Evolutionary conservation across 2,797 vertebrate genomes (phyloP).

Genomic region (Okamejei kenojei): DNA sequence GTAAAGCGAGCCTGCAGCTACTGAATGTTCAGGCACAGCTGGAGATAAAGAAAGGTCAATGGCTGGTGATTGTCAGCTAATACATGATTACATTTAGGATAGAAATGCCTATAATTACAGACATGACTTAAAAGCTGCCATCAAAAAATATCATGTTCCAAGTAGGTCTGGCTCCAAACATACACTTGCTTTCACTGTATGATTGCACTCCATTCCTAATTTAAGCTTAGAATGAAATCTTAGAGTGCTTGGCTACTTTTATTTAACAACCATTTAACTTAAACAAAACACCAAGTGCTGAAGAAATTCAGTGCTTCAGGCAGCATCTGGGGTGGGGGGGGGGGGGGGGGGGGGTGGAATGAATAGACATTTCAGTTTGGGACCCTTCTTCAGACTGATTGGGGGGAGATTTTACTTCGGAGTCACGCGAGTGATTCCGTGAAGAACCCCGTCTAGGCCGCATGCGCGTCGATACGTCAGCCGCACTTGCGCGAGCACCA

Average conservation of each 20-base stretch:
- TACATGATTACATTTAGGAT: background rate
- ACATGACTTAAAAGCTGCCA: background rate
- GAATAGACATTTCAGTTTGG: no score
- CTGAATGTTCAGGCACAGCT: background rate
- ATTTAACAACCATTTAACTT: background rate
- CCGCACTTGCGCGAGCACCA: no score
- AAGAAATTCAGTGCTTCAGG: no score
- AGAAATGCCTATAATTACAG: background rate
- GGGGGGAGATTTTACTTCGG: no score
- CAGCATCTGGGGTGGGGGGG: no score
- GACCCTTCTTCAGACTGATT: no score
- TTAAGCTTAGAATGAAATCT: background rate
- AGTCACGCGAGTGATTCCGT: no score
- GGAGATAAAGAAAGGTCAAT: constrained; percentile 18
- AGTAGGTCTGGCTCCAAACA: background rate
- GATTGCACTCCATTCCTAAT: background rate
- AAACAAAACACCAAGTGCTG: background rate
- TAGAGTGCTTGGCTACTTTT: background rate
- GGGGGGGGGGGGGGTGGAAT: no score
- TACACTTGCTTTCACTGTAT: background rate
- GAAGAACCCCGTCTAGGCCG: no score
- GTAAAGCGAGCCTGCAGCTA: constrained; percentile 8
- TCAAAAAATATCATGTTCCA: no score
- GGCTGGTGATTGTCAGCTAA: background rate
- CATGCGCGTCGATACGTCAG: no score